These are phyloP conservation scores for Conistra vaccinii DNA, from an alignment of 2,888 invertebrate species.

Conservation along the genomic window DNA sequence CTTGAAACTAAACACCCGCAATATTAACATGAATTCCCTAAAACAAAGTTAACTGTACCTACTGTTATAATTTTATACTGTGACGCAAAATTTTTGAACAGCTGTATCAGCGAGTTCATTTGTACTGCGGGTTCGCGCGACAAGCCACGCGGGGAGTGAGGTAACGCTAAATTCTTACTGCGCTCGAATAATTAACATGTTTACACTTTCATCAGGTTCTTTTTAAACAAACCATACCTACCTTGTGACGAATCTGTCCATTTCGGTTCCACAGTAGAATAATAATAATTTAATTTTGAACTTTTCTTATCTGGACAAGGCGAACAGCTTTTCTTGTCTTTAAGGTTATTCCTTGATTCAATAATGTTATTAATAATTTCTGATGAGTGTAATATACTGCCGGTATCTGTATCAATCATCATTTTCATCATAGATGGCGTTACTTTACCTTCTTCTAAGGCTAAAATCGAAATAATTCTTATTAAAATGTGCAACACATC, in stretches of 20 bases:
- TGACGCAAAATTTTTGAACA: too few relatives aligned
- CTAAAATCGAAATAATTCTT: slow-evolving; percentile 28
- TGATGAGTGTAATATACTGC: slow-evolving; percentile 11
- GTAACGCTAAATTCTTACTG: too few relatives aligned
- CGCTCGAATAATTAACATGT: too few relatives aligned
- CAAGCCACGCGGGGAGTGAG: too few relatives aligned
- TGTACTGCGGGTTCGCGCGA: too few relatives aligned
- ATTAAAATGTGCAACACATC: not conserved
- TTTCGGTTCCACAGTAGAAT: not conserved
- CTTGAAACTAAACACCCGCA: too few relatives aligned
- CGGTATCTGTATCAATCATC: slow-evolving; percentile 24
- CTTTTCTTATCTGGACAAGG: not conserved
- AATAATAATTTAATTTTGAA: not conserved
- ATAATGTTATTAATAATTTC: slow-evolving; percentile 31
- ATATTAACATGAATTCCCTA: too few relatives aligned
- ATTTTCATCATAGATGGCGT: slow-evolving; percentile 21
- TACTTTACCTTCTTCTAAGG: slow-evolving; percentile 13
- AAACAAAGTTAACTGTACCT: too few relatives aligned
- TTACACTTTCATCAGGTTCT: not conserved
- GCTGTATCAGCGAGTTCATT: too few relatives aligned
- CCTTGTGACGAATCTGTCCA: not conserved
- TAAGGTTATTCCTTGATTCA: not conserved
- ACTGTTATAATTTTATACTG: too few relatives aligned
- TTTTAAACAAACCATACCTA: not conserved
- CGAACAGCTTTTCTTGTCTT: not conserved